Base-by-base conservation (phyloP, 2,888 invertebrate species). In the Sarcophaga rosellei region DNA sequence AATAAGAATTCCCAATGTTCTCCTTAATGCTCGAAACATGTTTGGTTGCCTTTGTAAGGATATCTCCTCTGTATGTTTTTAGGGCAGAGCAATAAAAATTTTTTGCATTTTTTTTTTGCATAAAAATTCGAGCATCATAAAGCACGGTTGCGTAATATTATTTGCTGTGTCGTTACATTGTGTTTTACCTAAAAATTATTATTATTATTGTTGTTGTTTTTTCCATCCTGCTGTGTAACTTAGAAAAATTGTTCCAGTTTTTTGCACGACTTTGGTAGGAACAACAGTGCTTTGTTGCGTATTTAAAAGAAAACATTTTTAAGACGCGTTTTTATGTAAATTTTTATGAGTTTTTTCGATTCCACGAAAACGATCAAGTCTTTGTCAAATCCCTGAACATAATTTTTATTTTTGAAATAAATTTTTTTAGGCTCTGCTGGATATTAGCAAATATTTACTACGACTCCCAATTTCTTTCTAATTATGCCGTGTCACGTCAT, bases 211-310 rank as follows among this genome's bases (percentile, higher is more conserved):
- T n/a, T 47, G 12, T 65, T 44, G 4, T 45, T 15, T 6, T 10
- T 8, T 17, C 8, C 35, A 6, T 74, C 86, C 81, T 76, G 86
- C 86, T 86, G 86, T 15, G 77, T 78, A 53, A 3, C 17, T 15
- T 62, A 72, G 68, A 68, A 65, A 86, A 84, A 81, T 74, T 81
- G 68, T 61, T 84, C 62, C 75, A 81, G 78, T 86, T 86, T 86
- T 86, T 86, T 86, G 86, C 86, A 81, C 86, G 86, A 86, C 75
- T 86, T 86, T 84, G 86, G 86, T 86, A 84, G 70, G 53, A 53
- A 53, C 17, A 17, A 53, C 15, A 53, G 53, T 4, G 3, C 20
- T 66, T 86, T 81, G 74, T 81, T 75, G 45, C 0, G 1, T 8
- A 79, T 79, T 53, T 53, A 15, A 17, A 15, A 10, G 10, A 53